Evolutionary conservation across 2,113 vertebrate species (phyloP).

Genomic region (Pterophyllum scalare): DNA sequence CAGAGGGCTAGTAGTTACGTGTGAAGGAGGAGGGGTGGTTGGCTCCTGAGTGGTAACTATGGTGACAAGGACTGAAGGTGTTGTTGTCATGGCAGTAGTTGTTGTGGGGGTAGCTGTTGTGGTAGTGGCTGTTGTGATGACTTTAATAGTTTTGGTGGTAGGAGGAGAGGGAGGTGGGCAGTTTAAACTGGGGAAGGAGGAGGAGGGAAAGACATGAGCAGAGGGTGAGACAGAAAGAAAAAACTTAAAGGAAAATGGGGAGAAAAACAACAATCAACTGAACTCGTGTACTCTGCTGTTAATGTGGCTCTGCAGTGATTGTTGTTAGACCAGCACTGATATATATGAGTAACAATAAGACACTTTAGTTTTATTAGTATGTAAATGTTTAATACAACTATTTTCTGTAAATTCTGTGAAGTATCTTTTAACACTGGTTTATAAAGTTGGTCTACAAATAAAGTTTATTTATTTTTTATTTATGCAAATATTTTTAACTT

Average conservation of each 20-base stretch:
- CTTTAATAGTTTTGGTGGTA: constrained; percentile 66
- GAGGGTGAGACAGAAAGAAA: constrained; percentile 49
- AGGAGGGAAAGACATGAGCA: constrained; percentile 38
- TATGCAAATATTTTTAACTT: no score
- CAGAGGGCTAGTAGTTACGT: constrained; percentile 27
- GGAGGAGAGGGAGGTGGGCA: constrained; percentile 75
- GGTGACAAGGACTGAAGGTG: constrained; percentile 25
- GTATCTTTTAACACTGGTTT: no score
- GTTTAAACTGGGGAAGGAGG: constrained; percentile 74
- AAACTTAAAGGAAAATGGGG: constrained; percentile 38
- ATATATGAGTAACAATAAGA: no score
- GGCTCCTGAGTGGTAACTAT: constrained; percentile 42
- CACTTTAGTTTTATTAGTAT: no score
- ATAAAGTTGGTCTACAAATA: no score
- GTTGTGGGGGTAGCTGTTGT: constrained; percentile 40
- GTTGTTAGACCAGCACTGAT: not conserved
- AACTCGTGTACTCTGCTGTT: not conserved
- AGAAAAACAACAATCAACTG: not conserved
- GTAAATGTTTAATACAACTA: no score
- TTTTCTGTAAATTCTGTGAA: no score
- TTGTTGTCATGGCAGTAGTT: constrained; percentile 15
- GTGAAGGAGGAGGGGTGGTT: constrained; percentile 23
- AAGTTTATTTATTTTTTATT: no score
- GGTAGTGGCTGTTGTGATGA: constrained; percentile 58
- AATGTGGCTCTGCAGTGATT: constrained; percentile 3